Evolutionary conservation across 1,140 invertebrate species (phyloP), one percentile per base, ranked within the genome.

Genomic region (Alviniconcha marisindica): DNA sequence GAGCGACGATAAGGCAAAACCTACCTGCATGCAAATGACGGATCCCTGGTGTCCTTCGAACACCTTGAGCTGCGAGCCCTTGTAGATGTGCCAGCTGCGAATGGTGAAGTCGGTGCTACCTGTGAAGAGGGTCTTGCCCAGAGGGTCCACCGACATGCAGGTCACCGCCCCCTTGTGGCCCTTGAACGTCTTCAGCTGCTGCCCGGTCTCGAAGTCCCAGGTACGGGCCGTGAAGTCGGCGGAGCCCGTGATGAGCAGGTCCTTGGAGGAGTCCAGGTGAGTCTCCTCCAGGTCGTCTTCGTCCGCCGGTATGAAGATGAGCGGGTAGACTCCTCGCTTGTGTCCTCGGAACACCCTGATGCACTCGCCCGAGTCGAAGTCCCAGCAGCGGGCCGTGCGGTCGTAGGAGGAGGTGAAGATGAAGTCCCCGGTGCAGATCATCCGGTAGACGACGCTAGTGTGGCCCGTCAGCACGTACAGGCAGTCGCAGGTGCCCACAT

Each of bases 391-490:
- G 0, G 93, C 93, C 0, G 94, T 94, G 71, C 93, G 88, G 88
- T 95, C 95, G 87, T 94, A 94, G 0, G 94, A 94, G 73, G 93
- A 93, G 42, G 93, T 94, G 83, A 95, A 94, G 56, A 95, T 89
- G 83, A 95, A 94, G 83, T 94, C 93, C 10, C 94, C 94, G 0
- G 93, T 94, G 77, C 93, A 94, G n/a, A 95, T 92, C 69, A 95
- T 90, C 18, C 94, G 91, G 82, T 94, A 94, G 10, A 95, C 92
- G 3, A 94, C 91, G 12, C 93, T 93, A 7, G 86, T 91, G 88
- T 95, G 94, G 44, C 94, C 94, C 14, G 87, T 86, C 83, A 94
- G 93, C 7, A 94, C 90, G 36, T 91, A 88, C 24, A 94, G 81
- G 83, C 94, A 94, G 82, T 94, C 92, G 77, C 93, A 94, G 42